Conservation (phyloP, 2,797 vertebrate species). For the Peromyscus aztecus region DNA sequence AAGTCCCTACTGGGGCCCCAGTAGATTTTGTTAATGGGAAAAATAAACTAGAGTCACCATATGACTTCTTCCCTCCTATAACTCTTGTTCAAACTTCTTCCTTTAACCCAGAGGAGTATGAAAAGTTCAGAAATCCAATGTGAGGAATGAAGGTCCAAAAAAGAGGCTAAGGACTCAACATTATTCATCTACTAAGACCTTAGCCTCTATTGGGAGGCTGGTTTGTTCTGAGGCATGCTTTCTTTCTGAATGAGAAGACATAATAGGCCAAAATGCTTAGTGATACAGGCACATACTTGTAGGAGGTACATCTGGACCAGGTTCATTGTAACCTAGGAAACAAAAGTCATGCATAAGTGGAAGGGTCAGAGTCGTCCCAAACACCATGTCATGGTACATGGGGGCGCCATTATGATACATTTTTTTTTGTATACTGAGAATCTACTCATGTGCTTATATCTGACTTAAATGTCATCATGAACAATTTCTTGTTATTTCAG, state of each 20-base stretch:
- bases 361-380: not conserved
- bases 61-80: not conserved
- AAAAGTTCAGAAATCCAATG: not conserved
- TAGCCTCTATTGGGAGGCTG: not conserved
- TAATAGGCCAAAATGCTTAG: not conserved
- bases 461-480: not conserved
- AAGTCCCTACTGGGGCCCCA: not conserved
- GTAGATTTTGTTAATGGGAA: not conserved
- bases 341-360: not conserved
- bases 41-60: not conserved
- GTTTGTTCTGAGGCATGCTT: not conserved
- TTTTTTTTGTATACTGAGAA: not conserved
- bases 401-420: not conserved
- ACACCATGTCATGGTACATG: not conserved
- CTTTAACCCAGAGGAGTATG: not conserved
- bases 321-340: constrained; percentile 80
- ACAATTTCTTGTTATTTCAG: not conserved
- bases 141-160: not conserved
- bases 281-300: constrained; percentile 1
- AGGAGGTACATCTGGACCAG: constrained; percentile 63
- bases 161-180: not conserved
- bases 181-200: not conserved
- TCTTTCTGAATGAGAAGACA: not conserved
- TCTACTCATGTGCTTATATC: not conserved
- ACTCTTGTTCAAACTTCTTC: not conserved